Conservation (phyloP, 2,888 invertebrate species). For the Troides aeacus region DNA sequence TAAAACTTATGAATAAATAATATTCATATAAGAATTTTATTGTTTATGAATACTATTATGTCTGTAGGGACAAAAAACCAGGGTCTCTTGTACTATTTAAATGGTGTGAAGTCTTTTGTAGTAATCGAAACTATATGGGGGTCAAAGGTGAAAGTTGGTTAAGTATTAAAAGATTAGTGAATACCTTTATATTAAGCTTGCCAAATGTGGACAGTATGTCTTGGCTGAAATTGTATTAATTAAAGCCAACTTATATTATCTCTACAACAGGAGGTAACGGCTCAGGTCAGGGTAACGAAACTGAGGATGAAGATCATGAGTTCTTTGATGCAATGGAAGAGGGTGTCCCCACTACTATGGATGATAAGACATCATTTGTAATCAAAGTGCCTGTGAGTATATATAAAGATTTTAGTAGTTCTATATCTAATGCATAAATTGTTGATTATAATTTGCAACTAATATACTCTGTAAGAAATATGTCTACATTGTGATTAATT, state of each 20-base stretch:
- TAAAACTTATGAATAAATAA: too few species aligned
- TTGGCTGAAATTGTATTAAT: too few species aligned
- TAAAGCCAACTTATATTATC: not conserved
- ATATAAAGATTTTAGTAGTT: not conserved
- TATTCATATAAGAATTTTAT: not conserved
- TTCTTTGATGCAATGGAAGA: slow-evolving; percentile 86
- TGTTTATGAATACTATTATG: too few species aligned
- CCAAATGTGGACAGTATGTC: too few species aligned
- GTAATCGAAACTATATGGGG: not conserved
- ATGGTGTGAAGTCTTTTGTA: not conserved
- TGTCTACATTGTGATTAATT: slow-evolving; percentile 27
- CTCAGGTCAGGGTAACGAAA: slow-evolving; percentile 70
- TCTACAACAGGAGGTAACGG: slow-evolving; percentile 69
- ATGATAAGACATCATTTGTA: slow-evolving; percentile 80
- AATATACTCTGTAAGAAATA: slow-evolving; percentile 10
- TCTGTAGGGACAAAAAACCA: too few species aligned
- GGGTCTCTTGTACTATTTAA: not conserved
- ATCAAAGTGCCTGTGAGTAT: slow-evolving; percentile 82
- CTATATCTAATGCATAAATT: not conserved
- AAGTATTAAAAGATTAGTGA: too few species aligned
- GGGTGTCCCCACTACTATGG: slow-evolving; percentile 64
- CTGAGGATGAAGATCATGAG: slow-evolving; percentile 87
- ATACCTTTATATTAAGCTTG: too few species aligned
- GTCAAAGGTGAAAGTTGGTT: too few species aligned
- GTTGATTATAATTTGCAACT: slow-evolving; percentile 12